These are phyloP conservation scores for Raja brachyura DNA, from an alignment of 2,113 vertebrate species.

Conservation along the genomic window DNA sequence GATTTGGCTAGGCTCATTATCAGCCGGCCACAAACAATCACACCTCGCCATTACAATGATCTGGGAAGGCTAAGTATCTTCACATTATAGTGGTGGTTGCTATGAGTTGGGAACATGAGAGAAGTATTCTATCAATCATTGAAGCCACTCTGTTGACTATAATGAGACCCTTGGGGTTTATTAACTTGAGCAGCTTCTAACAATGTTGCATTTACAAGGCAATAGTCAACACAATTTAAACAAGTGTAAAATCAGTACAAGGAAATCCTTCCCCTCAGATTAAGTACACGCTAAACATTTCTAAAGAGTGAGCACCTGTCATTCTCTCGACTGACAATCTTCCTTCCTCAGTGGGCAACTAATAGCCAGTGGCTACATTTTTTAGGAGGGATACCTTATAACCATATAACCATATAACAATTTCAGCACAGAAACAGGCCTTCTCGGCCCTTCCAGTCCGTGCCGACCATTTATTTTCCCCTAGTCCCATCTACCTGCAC, in stretches of 20 bases:
- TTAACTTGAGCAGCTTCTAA: neutral
- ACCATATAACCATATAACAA: no score
- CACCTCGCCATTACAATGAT: neutral
- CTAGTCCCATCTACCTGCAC: no score
- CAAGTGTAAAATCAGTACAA: neutral
- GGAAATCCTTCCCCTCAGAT: neutral
- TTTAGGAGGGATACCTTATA: neutral
- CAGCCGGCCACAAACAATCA: neutral
- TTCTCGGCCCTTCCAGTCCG: no score
- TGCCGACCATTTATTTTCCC: no score
- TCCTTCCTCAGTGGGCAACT: neutral
- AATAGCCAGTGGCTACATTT: neutral
- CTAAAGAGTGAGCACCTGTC: conserved; percentile 2
- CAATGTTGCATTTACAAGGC: neutral
- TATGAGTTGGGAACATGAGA: neutral
- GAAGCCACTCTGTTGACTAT: neutral
- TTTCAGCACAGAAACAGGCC: no score
- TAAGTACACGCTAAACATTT: neutral
- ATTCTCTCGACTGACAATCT: neutral
- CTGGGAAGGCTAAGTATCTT: neutral
- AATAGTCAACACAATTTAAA: neutral
- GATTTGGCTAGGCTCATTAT: neutral
- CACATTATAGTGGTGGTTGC: neutral
- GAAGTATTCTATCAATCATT: neutral
- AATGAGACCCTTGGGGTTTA: neutral